Evolutionary conservation across 92 coral and sea anemone species (phyloP).

Genomic region (Epizoanthus illoricatus): DNA sequence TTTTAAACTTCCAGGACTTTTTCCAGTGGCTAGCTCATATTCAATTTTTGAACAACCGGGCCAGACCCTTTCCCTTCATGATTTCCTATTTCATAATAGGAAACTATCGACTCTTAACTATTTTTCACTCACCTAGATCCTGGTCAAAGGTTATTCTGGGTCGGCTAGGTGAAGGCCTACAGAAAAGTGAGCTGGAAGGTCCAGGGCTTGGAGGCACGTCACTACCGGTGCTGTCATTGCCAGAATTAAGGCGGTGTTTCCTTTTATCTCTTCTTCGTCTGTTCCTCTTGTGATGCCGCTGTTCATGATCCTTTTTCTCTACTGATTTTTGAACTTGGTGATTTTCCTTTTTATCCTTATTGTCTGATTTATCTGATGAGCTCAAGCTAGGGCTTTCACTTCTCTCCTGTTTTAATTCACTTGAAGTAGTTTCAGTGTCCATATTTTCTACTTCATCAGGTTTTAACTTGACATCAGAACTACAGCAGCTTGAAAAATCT

Average conservation of each 20-base stretch:
- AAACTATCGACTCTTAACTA: background rate
- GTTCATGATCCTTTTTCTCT: slow-evolving; percentile 75
- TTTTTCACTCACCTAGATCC: slow-evolving; percentile 65
- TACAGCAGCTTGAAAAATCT: slow-evolving; percentile 27
- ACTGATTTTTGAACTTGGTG: slow-evolving; percentile 46
- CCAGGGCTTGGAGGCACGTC: slow-evolving; percentile 81
- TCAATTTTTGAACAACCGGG: too few species aligned
- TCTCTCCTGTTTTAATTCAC: slow-evolving; percentile 43
- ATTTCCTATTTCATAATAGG: too few species aligned
- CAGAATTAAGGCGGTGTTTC: slow-evolving; percentile 79
- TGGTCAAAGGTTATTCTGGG: slow-evolving; percentile 79
- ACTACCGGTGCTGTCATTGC: slow-evolving; percentile 84
- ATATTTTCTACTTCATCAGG: background rate
- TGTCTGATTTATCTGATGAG: slow-evolving; percentile 54
- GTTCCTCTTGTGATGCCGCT: slow-evolving; percentile 64
- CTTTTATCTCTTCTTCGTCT: slow-evolving; percentile 71
- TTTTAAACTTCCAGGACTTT: too few species aligned
- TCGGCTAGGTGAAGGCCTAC: slow-evolving; percentile 69
- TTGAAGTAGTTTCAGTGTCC: slow-evolving; percentile 29
- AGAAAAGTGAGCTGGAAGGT: slow-evolving; percentile 56
- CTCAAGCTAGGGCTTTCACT: slow-evolving; percentile 37
- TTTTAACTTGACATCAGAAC: slow-evolving; percentile 23
- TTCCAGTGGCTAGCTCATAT: too few species aligned
- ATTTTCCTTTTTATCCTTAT: slow-evolving; percentile 43
- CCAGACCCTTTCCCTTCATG: too few species aligned